Percentiles rank a stretch among this genome's conserved stretches.
Conservation (phyloP, 1,140 invertebrate genomes). For the Andrena cerasifolii region DNA sequence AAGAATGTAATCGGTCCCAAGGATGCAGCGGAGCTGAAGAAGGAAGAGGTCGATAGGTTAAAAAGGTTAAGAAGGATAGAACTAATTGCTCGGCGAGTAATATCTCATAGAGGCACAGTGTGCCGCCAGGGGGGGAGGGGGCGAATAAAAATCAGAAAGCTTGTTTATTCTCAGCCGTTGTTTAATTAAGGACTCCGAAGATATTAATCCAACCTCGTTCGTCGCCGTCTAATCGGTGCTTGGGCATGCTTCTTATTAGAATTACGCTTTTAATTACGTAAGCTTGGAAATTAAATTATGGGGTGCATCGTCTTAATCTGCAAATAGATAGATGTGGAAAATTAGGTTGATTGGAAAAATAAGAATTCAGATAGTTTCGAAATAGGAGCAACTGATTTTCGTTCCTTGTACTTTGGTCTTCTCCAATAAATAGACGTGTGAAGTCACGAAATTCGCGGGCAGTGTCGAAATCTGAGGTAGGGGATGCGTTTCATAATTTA, state of each 20-base stretch:
- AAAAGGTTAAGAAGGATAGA: slow-evolving; percentile 49
- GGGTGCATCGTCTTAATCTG: too few relatives aligned
- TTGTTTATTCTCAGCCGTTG: neutral
- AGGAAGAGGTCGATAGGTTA: slow-evolving; percentile 32
- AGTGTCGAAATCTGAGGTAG: neutral
- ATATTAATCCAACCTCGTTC: slow-evolving; percentile 17
- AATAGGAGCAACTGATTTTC: too few relatives aligned
- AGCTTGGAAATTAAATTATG: neutral
- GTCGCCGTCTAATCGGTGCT: neutral
- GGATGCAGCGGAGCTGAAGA: slow-evolving; percentile 29
- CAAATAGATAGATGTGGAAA: too few relatives aligned
- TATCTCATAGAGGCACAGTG: slow-evolving; percentile 24
- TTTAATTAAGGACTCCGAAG: neutral
- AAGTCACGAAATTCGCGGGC: too few relatives aligned
- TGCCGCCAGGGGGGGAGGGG: neutral
- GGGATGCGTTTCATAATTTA: neutral
- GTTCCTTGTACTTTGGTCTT: too few relatives aligned
- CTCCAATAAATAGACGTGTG: too few relatives aligned
- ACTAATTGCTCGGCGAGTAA: slow-evolving; percentile 32
- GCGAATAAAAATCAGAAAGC: slow-evolving; percentile 3
- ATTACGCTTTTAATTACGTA: neutral
- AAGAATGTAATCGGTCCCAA: slow-evolving; percentile 48
- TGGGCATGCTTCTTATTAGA: neutral
- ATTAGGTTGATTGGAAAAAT: too few relatives aligned
- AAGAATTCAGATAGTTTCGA: too few relatives aligned